Conservation (phyloP, 1,140 invertebrate species). For the Drosophila nigromelanica region DNA sequence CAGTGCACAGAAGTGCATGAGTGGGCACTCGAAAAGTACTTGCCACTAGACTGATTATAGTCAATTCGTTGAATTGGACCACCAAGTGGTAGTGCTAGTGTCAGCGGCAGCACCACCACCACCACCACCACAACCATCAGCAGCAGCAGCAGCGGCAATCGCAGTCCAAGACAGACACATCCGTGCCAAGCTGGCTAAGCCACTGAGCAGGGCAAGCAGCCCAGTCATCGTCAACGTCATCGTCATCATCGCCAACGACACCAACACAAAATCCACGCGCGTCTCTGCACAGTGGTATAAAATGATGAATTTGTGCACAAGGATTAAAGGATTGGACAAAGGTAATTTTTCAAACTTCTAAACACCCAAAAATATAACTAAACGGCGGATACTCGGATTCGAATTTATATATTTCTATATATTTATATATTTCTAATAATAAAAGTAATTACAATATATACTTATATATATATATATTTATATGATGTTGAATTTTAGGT, state of each 20-base stretch:
- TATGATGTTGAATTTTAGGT: no score
- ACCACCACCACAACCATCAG: slow-evolving; percentile 7
- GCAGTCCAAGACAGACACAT: slow-evolving; percentile 34
- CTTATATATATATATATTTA: no score
- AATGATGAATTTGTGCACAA: neutral
- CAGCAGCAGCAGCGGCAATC: slow-evolving; percentile 17
- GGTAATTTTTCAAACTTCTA: no score
- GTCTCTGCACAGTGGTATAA: slow-evolving; percentile 22
- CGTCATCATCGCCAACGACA: slow-evolving; percentile 36
- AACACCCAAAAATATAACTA: no score
- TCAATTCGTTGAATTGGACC: slow-evolving; percentile 82
- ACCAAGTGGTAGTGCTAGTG: slow-evolving; percentile 62
- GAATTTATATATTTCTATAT: no score
- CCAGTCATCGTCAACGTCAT: slow-evolving; percentile 68
- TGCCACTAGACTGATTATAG: slow-evolving; percentile 82
- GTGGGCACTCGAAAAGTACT: slow-evolving; percentile 81
- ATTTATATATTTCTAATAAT: no score
- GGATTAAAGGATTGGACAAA: neutral
- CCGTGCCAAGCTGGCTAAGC: slow-evolving; percentile 34
- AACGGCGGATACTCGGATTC: no score
- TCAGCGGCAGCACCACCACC: slow-evolving; percentile 34
- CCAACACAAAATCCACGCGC: slow-evolving; percentile 39
- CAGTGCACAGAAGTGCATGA: slow-evolving; percentile 69
- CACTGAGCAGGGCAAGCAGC: slow-evolving; percentile 63
- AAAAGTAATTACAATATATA: no score